phyloP scores from a whole-genome alignment of 2,797 vertebrate genomes.

The Sylvilagus floridanus region DNA sequence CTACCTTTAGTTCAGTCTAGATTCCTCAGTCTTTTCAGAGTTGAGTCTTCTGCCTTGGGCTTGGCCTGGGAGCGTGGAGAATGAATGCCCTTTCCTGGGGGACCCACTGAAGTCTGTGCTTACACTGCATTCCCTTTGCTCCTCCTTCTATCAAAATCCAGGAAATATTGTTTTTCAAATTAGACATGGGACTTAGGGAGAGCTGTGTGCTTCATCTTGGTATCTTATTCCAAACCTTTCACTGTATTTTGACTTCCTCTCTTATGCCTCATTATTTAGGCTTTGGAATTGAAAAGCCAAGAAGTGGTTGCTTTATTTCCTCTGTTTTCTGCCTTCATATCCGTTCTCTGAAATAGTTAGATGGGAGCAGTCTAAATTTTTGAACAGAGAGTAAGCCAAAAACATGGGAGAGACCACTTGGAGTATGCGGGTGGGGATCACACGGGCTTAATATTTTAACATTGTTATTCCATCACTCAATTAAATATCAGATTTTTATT shows the following conservation, averaged over 20 bases:
- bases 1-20: background rate
- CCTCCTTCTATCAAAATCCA: background rate
- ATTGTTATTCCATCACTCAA: constrained; percentile 50
- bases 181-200: background rate
- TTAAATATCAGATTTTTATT: constrained; percentile 59
- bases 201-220: background rate
- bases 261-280: background rate
- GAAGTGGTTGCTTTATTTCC: background rate
- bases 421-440: constrained; percentile 1
- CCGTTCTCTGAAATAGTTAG: constrained; percentile 36
- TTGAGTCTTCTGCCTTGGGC: background rate
- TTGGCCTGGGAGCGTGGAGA: background rate
- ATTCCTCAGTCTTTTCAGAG: background rate
- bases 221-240: background rate
- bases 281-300: background rate
- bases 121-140: background rate
- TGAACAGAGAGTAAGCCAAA: background rate
- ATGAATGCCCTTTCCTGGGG: background rate
- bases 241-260: background rate
- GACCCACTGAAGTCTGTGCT: background rate
- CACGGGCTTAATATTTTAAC: constrained; percentile 44
- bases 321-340: background rate
- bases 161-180: background rate
- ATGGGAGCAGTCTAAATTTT: background rate
- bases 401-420: constrained; percentile 21